Percentiles rank a stretch among this genome's conserved stretches.
phyloP scores from a whole-genome alignment of 2,797 vertebrate genomes.

The Lophius americanus region DNA sequence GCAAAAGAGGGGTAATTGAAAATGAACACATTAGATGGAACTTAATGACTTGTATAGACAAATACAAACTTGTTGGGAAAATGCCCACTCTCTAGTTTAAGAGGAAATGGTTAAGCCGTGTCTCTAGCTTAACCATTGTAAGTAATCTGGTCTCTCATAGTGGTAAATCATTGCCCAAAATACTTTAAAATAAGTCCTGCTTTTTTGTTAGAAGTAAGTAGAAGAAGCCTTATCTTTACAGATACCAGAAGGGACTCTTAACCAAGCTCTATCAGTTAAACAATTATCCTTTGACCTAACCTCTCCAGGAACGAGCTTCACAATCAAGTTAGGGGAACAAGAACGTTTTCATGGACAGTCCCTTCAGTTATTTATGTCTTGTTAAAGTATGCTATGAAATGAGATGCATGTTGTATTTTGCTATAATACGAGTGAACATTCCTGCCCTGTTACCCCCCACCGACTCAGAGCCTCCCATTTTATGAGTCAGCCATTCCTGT shows the following conservation, averaged over 20 bases:
- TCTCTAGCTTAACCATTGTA: too few species aligned
- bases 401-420: slow-evolving; percentile 40
- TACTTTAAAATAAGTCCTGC: too few species aligned
- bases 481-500: slow-evolving; percentile 77
- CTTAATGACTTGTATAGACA: too few species aligned
- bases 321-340: not conserved
- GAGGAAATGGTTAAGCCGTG: too few species aligned
- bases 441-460: slow-evolving; percentile 49
- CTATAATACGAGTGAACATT: slow-evolving; percentile 52
- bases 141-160: too few species aligned
- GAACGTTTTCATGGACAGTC: slow-evolving; percentile 6
- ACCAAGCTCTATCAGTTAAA: not conserved
- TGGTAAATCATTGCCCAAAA: too few species aligned
- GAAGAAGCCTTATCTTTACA: not conserved
- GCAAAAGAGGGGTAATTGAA: too few species aligned
- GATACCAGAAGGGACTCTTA: not conserved
- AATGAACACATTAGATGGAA: too few species aligned
- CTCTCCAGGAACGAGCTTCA: too few species aligned
- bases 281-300: not conserved
- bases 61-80: too few species aligned
- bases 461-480: slow-evolving; percentile 53
- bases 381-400: not conserved
- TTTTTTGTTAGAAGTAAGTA: not conserved
- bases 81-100: too few species aligned
- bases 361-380: slow-evolving; percentile 26